Conservation (phyloP, 2,113 vertebrate species). For the Nesogale talazaci region DNA sequence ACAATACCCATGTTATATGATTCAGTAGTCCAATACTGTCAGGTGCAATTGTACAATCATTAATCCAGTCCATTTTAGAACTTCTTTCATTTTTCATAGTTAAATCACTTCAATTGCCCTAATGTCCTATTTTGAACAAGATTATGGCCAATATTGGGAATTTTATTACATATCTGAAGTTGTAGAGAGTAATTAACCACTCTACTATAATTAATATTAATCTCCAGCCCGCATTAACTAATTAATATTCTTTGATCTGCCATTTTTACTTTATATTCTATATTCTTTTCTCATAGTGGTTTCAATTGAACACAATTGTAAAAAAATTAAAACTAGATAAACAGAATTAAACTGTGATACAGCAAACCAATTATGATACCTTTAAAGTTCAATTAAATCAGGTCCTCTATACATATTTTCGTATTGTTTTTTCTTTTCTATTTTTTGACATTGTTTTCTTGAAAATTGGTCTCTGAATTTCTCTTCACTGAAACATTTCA, state of each 20-base stretch:
- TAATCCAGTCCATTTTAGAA: too few relatives aligned
- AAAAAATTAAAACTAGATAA: not conserved
- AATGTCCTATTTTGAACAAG: not conserved
- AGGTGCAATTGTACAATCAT: too few relatives aligned
- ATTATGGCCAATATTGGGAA: too few relatives aligned
- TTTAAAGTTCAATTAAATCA: not conserved
- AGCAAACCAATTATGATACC: not conserved
- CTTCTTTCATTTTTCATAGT: too few relatives aligned
- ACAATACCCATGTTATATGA: too few relatives aligned
- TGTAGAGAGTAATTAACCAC: not conserved
- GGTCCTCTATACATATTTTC: not conserved
- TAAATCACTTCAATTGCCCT: not conserved
- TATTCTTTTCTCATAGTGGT: not conserved
- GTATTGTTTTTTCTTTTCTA: not conserved
- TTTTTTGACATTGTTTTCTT: too few relatives aligned
- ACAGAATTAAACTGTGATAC: not conserved
- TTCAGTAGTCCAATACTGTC: too few relatives aligned
- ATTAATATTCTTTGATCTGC: not conserved
- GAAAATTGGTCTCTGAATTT: not conserved
- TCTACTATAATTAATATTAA: not conserved
- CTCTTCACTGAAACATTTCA: not conserved
- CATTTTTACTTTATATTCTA: not conserved
- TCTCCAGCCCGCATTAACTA: not conserved
- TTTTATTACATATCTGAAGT: too few relatives aligned
- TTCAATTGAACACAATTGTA: not conserved